These are phyloP conservation scores for Notothenia coriiceps DNA, from an alignment of 2,113 vertebrate species.

Conservation along the genomic window DNA sequence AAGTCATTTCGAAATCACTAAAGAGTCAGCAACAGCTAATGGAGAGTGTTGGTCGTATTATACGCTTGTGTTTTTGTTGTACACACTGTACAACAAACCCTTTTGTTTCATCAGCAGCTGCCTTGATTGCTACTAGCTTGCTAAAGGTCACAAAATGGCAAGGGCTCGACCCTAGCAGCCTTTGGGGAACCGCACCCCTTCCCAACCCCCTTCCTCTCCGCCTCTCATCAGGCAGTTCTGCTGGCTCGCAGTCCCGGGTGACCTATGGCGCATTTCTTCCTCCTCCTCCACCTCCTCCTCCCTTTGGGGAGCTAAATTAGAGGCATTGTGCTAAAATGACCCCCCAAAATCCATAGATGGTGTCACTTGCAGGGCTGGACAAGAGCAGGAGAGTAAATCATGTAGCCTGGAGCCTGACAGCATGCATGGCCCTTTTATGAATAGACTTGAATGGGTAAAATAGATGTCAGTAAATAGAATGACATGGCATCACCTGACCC, in stretches of 20 bases:
- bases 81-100: conserved; percentile 29
- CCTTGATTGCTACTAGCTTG: conserved; percentile 73
- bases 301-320: conserved; percentile 84
- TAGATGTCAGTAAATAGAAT: conserved; percentile 61
- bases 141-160: conserved; percentile 85
- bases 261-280: conserved; percentile 83
- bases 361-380: conserved; percentile 73
- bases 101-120: conserved; percentile 69
- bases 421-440: conserved; percentile 44
- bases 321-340: conserved; percentile 85
- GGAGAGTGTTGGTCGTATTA: background rate
- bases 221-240: conserved; percentile 58
- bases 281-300: conserved; percentile 72
- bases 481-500: conserved; percentile 70
- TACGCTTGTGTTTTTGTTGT: background rate
- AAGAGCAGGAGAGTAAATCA: conserved; percentile 75
- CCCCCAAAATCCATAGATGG: conserved; percentile 84
- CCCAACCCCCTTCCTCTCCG: conserved; percentile 68
- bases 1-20: background rate
- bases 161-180: conserved; percentile 80
- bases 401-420: conserved; percentile 63
- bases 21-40: background rate
- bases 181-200: conserved; percentile 86
- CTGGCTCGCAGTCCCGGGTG: conserved; percentile 77
- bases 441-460: conserved; percentile 61